Base-by-base conservation (phyloP, 2,113 vertebrate genomes). In the Platycercus adscitus region DNA sequence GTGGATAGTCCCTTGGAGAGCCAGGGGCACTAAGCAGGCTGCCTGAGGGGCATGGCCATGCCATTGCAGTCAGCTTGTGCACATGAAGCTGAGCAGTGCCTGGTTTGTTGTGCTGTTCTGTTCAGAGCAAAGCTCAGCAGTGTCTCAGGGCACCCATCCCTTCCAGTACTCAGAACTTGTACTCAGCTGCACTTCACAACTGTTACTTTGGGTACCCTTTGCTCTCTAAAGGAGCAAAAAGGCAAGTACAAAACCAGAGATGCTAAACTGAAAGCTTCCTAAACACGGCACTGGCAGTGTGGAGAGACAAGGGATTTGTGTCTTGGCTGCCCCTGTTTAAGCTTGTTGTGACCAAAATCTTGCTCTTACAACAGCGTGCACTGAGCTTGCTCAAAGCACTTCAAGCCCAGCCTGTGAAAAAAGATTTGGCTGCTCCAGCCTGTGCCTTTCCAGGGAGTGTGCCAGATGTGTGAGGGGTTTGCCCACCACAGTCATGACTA, bases 11-110 rank as follows among this genome's bases (percentile, higher is more conserved):
- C 31, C 29, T 49, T 0, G 0, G 69, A 56, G n/a, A 65, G 63
- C 64, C 31, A 4, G 0, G 3, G 71, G 13, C 12, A 6, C 20
- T 2, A 53, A 52, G 41, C 49, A 84, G 37, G 16, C 69, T 58
- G 37, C 28, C 35, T 12, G 29, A 11, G 44, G 72, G 64, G 47
- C n/a, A 9, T 0, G 2, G n/a, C 43, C 6, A 0, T 16, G 52
- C 52, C 18, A 3, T 1, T 69, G n/a, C 26, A 24, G 31, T 13
- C 1, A 4, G 21, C 19, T 6, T 77, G 49, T 56, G 28, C 19
- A 15, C 1, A 4, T 0, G 0, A 50, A 72, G 61, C 66, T 41
- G 24, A 56, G 81, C 39, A 47, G 24, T 18, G 26, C 58, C n/a
- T 13, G 0, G 23, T 35, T 72, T 17, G 56, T 44, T 8, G 1